Evolutionary conservation across 1,140 invertebrate species (phyloP).

Genomic region (Paraescarpia echinospica): DNA sequence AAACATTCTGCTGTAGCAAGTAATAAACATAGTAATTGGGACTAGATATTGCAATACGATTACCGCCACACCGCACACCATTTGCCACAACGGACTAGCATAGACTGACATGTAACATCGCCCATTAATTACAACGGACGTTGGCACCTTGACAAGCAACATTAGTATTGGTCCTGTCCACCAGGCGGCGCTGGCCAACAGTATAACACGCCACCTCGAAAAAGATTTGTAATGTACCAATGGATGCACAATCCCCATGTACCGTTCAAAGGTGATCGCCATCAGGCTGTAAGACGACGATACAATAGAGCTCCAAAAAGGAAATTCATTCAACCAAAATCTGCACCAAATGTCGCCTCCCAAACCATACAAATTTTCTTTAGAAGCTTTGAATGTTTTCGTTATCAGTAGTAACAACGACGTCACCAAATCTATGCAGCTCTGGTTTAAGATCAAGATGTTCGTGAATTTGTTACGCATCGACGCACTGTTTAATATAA

Average conservation of each 20-base stretch:
- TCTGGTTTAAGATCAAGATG: slow-evolving; percentile 20
- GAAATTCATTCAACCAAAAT: slow-evolving; percentile 22
- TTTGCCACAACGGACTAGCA: not conserved
- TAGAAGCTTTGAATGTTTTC: slow-evolving; percentile 6
- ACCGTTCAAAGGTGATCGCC: slow-evolving; percentile 25
- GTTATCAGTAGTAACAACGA: slow-evolving; percentile 24
- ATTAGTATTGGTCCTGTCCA: not conserved
- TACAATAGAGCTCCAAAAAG: slow-evolving; percentile 18
- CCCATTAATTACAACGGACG: not conserved
- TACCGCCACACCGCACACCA: slow-evolving; percentile 17
- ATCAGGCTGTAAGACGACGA: slow-evolving; percentile 25
- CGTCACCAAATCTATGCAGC: slow-evolving; percentile 12
- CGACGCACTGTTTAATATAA: not conserved
- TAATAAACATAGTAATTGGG: slow-evolving; percentile 17
- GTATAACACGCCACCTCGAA: not conserved
- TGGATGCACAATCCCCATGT: slow-evolving; percentile 28
- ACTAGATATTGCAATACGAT: slow-evolving; percentile 19
- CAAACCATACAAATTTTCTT: not conserved
- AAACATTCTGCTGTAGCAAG: slow-evolving; percentile 20
- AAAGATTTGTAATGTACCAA: slow-evolving; percentile 26
- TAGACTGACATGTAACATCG: slow-evolving; percentile 15
- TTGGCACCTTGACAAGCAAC: slow-evolving; percentile 7
- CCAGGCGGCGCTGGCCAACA: slow-evolving; percentile 6
- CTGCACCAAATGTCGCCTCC: slow-evolving; percentile 18
- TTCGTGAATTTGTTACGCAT: slow-evolving; percentile 23